A percentile compares a stretch with the other conserved stretches of the same genome.
Evolutionary conservation across 2,888 invertebrate species (phyloP).

Genomic region (Timema cristinae): DNA sequence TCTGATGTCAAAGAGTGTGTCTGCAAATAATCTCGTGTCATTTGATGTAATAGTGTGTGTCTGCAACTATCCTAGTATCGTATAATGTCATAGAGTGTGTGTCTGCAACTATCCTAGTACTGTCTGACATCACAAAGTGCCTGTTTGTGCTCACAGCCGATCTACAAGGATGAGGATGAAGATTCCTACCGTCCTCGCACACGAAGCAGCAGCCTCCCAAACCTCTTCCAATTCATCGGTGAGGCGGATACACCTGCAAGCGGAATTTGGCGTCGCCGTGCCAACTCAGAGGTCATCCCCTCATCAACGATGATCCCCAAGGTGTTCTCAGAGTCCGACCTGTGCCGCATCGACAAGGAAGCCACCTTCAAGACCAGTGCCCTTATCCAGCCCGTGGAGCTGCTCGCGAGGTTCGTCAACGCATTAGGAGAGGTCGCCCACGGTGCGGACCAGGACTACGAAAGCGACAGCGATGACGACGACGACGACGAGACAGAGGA

Average conservation of each 20-base stretch:
- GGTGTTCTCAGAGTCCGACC: constrained; percentile 74
- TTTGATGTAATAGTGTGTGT: neutral
- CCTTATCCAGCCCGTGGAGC: constrained; percentile 69
- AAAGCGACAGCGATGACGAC: constrained; percentile 32
- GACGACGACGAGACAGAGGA: constrained; percentile 40
- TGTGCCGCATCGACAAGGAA: constrained; percentile 71
- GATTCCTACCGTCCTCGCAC: constrained; percentile 44
- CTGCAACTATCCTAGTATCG: too few relatives aligned
- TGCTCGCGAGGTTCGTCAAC: constrained; percentile 72
- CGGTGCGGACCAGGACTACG: constrained; percentile 15
- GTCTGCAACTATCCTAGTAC: neutral
- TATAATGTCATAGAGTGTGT: neutral
- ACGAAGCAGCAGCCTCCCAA: constrained; percentile 32
- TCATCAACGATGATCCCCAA: constrained; percentile 44
- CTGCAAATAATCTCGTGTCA: too few relatives aligned
- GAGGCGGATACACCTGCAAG: constrained; percentile 26
- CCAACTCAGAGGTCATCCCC: constrained; percentile 34
- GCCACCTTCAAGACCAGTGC: constrained; percentile 60
- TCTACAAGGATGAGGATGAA: constrained; percentile 52
- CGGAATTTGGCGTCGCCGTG: constrained; percentile 39
- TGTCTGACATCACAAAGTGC: neutral
- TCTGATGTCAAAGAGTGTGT: too few relatives aligned
- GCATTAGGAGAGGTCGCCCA: constrained; percentile 55
- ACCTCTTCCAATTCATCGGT: constrained; percentile 19
- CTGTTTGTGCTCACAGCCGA: constrained; percentile 55